These are phyloP conservation scores for Zaprionus gabonicus DNA, from an alignment of 1,140 invertebrate genomes.

Conservation along the genomic window DNA sequence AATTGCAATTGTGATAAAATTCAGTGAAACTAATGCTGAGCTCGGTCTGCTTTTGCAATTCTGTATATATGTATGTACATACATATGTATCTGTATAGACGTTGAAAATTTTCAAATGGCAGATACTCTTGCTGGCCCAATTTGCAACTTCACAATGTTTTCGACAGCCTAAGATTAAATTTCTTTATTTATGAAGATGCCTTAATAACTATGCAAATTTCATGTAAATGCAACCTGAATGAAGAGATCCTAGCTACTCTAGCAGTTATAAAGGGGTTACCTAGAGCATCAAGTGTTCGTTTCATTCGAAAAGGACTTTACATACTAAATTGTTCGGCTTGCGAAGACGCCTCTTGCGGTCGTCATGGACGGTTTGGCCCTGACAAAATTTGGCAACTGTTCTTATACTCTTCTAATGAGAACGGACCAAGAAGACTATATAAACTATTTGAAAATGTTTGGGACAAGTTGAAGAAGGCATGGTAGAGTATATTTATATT, in stretches of 20 bases:
- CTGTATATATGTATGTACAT: too few species aligned
- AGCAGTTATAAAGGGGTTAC: neutral
- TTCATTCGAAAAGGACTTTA: neutral
- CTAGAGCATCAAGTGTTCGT: neutral
- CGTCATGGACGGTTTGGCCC: slow-evolving; percentile 60
- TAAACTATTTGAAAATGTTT: neutral
- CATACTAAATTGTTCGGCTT: neutral
- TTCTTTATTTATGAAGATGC: too few species aligned
- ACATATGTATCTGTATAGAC: too few species aligned
- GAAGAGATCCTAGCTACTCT: too few species aligned
- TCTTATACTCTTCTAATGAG: slow-evolving; percentile 1
- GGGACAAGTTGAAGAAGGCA: neutral
- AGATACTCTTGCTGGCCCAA: slow-evolving; percentile 27
- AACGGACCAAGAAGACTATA: neutral
- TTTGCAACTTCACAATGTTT: too few species aligned
- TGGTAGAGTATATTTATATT: neutral
- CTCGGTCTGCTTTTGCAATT: too few species aligned
- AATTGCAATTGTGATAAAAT: slow-evolving; percentile 83
- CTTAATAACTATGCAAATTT: too few species aligned
- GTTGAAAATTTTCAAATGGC: slow-evolving; percentile 55
- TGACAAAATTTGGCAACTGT: slow-evolving; percentile 74
- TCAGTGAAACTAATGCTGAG: slow-evolving; percentile 73
- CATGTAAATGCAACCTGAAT: too few species aligned
- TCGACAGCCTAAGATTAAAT: too few species aligned
- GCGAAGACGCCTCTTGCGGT: slow-evolving; percentile 58